Evolutionary conservation across 2,888 invertebrate genomes (phyloP).

Genomic region (Drosophila lacicola): DNA sequence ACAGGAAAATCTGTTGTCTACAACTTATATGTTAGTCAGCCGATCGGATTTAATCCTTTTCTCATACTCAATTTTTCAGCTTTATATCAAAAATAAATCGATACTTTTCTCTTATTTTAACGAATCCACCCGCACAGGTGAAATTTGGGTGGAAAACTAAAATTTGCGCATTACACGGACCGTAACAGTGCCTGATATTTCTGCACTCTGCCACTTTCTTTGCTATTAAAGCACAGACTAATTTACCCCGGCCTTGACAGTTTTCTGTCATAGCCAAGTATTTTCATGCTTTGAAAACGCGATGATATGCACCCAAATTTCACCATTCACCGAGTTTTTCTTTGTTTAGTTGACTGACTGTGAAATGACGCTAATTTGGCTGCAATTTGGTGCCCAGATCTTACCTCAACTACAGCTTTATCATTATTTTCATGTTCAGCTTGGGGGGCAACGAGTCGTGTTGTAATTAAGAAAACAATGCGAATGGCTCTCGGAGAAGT

Average conservation of each 20-base stretch:
- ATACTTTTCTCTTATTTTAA: too few relatives aligned
- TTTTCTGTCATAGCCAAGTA: not conserved
- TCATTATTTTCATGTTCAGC: slow-evolving; percentile 23
- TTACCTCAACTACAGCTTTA: slow-evolving; percentile 4
- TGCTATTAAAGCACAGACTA: not conserved
- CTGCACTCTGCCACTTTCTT: not conserved
- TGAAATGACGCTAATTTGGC: slow-evolving; percentile 34
- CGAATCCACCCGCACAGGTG: too few relatives aligned
- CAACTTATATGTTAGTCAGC: not conserved
- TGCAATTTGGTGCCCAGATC: slow-evolving; percentile 41
- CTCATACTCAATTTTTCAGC: too few relatives aligned
- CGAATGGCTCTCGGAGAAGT: slow-evolving; percentile 48
- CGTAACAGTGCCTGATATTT: not conserved
- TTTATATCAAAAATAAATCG: too few relatives aligned
- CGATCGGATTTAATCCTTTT: not conserved
- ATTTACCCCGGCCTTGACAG: not conserved
- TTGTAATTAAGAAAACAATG: slow-evolving; percentile 38
- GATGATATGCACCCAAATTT: not conserved
- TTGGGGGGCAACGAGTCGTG: slow-evolving; percentile 23
- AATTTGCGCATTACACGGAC: too few relatives aligned
- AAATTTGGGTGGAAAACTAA: too few relatives aligned
- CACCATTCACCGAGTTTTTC: not conserved
- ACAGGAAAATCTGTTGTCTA: not conserved
- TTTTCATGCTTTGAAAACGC: not conserved
- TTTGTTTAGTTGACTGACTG: slow-evolving; percentile 16